A percentile compares a stretch with the other conserved stretches of the same genome.
phyloP scores from a whole-genome alignment of 2,888 invertebrate species.

The Acanthosepion pharaonis region DNA sequence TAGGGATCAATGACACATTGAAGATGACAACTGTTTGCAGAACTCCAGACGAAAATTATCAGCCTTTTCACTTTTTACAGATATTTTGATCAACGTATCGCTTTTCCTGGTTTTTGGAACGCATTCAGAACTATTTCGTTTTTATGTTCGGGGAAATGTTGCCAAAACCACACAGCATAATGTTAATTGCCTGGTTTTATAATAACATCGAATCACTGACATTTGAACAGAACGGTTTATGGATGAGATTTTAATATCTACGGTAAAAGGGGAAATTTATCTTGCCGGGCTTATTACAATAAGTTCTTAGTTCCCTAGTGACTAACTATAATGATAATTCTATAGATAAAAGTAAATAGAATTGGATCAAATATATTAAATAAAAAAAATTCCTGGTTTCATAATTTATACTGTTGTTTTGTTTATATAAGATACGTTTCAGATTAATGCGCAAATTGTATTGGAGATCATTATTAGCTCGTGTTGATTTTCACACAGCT shows the following conservation, averaged over 20 bases:
- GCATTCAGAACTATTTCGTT: neutral
- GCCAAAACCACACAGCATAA: neutral
- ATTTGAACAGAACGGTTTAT: neutral
- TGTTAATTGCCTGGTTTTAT: neutral
- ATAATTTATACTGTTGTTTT: too few species aligned
- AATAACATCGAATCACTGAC: neutral
- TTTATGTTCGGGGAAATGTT: neutral
- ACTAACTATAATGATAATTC: too few species aligned
- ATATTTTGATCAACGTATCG: neutral
- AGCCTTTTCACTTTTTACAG: neutral
- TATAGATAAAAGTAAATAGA: too few species aligned
- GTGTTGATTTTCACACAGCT: too few species aligned
- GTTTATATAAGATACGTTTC: too few species aligned
- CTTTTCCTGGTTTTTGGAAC: neutral
- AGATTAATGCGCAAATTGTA: too few species aligned
- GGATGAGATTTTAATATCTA: neutral
- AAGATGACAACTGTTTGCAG: neutral
- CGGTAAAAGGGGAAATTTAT: too few species aligned
- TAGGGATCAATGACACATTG: neutral
- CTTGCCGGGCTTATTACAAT: too few species aligned
- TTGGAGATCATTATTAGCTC: too few species aligned
- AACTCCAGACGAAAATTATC: neutral
- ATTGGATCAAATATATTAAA: too few species aligned
- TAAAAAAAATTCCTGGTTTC: too few species aligned
- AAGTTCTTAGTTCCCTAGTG: too few species aligned